Evolutionary conservation across 53 echinoderm and acorn worm genomes (phyloP), one percentile per base, ranked within the genome.

Genomic region (Arbacia lixula): DNA sequence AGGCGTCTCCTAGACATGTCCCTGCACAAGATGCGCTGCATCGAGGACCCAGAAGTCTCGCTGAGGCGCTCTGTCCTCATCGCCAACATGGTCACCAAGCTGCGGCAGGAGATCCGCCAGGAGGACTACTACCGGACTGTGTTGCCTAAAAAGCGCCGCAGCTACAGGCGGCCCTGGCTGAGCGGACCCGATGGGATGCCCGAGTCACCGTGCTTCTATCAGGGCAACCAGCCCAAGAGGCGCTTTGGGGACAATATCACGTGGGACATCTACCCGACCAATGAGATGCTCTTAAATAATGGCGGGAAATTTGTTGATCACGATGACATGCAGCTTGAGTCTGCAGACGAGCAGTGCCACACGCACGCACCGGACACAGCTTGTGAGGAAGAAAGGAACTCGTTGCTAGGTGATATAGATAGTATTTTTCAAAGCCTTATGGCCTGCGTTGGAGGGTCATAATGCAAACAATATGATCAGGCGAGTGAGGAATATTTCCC

Each of bases 21-120:
- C 12, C 57, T 91, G 32, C 65, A 86, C 36, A 91, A 91, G 66
- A 91, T 91, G 87, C 81, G 83, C 24, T 65, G 87, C 63, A 91
- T 91, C 64, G 91, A 91, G 10, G 91, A 91, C 43, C 91, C 91
- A 1, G 91, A 91, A 60, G 75, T 83, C 4, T 91, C 91, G 24
- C 83, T 91, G 22, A 65, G 91, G 16, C 53, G 87, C 11, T 91
- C 87, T 10, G 91, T 91, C 34, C 58, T 91, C 31, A 91, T 91
- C 53, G 87, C 87, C 25, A 91, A 91, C 68, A 83, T 91, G 87
- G 87, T 87, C 66, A 86, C 87, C 24, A 83, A 76, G 58, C 91
- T 91, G 33, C 83, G 72, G 43, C 87, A 56, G 16, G 91, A 87
- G 27, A 66, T 91, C 30, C 56, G 83, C 28, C 86, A 83, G 21